Evolutionary conservation across 2,888 invertebrate genomes (phyloP), one percentile per base, ranked within the genome.

Genomic region (Aporophyla nigra): DNA sequence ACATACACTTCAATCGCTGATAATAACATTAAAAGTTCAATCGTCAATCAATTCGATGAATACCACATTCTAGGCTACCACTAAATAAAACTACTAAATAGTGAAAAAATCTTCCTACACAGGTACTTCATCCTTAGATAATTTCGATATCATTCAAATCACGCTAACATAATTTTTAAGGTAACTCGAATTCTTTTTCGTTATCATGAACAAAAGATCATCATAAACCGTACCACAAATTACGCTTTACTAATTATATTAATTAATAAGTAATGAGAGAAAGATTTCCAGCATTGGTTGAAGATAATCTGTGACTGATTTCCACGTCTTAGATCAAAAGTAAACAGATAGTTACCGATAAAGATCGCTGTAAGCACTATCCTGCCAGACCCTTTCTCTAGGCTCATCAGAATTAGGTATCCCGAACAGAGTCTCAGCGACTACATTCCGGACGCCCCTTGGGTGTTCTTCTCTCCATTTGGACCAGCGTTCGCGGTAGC

Each of bases 401-500:
- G 93, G 91, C 16, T 94, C 93, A 70, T 96, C 95, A 5, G 95
- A 94, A 66, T 92, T 94, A 0, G 96, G 96, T 63, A 96, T 95
- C 16, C 96, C 95, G 63, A 95, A 95, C 24, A 96, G 87, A 0
- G 94, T 93, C 65, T 95, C 95, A 83, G 97, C 96, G 0, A 97
- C 90, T 76, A 96, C 92, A 82, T 97, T 97, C 24, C 94, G 91
- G n/a, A 97, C 89, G 43, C 97, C 97, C 51, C 95, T 93, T 0
- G 97, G 97, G 88, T 97, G 97, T 74, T 97, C 94, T 84, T 98
- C 98, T 77, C 97, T 97, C 97, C 97, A 98, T 27, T 90, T 93
- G 4, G 96, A 91, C 97, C 97, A 97, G 80, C 97, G 97, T 90
- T 98, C 98, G 74, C 97, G 97, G 56, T 97, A 95, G 74, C 96